Conservation (phyloP, 2,797 vertebrate species). For the Eulemur coronatus region DNA sequence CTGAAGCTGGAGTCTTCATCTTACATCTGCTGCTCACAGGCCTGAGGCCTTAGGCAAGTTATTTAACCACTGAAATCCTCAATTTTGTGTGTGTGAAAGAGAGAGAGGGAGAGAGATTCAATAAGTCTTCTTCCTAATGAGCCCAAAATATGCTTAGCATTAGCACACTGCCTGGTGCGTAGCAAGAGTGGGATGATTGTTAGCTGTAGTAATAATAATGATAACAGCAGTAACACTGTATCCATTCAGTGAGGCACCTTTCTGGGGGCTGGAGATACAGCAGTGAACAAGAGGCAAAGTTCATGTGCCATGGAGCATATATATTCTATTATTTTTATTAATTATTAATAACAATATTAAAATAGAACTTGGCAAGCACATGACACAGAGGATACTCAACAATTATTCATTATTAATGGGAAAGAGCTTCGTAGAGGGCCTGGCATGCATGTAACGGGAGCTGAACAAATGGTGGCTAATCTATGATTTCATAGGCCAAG, state of each 20-base stretch:
- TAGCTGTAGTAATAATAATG: neutral
- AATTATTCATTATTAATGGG: neutral
- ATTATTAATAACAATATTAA: slow-evolving; percentile 46
- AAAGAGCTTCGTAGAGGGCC: neutral
- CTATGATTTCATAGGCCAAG: neutral
- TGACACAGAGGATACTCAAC: neutral
- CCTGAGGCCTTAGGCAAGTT: neutral
- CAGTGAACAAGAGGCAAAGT: neutral
- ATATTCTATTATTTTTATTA: slow-evolving; percentile 27
- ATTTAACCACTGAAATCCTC: neutral
- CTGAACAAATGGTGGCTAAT: neutral
- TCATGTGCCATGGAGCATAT: neutral
- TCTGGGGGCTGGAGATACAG: neutral
- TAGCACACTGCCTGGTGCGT: neutral
- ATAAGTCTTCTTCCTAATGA: neutral
- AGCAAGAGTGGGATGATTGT: neutral
- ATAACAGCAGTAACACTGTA: neutral
- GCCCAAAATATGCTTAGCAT: neutral
- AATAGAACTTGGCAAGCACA: neutral
- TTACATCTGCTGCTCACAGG: neutral
- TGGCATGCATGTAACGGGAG: neutral
- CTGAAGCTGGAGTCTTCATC: neutral
- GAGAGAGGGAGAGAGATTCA: neutral
- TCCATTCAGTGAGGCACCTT: neutral
- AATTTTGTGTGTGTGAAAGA: neutral